Base-by-base conservation (phyloP, 2,888 invertebrate genomes). In the Cheilosia urbana region DNA sequence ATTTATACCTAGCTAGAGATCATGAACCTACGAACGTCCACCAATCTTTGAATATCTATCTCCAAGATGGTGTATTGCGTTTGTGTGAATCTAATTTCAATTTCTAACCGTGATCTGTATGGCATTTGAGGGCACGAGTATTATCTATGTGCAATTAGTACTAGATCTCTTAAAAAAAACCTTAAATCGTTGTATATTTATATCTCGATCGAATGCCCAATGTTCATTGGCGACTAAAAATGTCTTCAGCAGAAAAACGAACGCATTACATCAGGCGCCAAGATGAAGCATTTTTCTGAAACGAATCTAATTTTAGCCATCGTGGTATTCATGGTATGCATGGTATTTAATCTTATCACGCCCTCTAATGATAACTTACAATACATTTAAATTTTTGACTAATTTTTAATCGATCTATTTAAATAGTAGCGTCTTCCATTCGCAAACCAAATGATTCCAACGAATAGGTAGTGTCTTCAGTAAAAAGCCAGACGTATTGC, bases 391-490 rank as follows among this genome's bases (percentile, higher is more conserved):
- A 11, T 53, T 45, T 37, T 63, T 69, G 45, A 69, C 51, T 69
- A 55, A 62, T 57, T 45, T 21, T 21, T 42, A 30, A 68, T 76
- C 58, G 60, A 62, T 73, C 58, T 66, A 62, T 66, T 69, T 77
- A n/a, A 40, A 17, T 15, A 11, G n/a, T 15, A 27, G 77, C 55
- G 37, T 47, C 57, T 66, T 65, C 21, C 5, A 19, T 55, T 79
- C 7, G 57, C 49, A 65, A 60, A 60, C 24, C 45, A 19, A 65
- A 30, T 30, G 7, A 30, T 9, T 2, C 9, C 30, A 9, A 9
- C 30, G 30, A 9, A 30, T 30, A 30, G 30, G 9, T 30, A 30
- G 30, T 30, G 30, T 30, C 30, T 30, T 30, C 30, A 9, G 30
- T 30, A 30, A 30, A 9, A 60, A 60, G 0, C 1, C 60, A 42